These are phyloP conservation scores for Eptatretus atami DNA, from an alignment of 2,797 vertebrate species.

Conservation along the genomic window DNA sequence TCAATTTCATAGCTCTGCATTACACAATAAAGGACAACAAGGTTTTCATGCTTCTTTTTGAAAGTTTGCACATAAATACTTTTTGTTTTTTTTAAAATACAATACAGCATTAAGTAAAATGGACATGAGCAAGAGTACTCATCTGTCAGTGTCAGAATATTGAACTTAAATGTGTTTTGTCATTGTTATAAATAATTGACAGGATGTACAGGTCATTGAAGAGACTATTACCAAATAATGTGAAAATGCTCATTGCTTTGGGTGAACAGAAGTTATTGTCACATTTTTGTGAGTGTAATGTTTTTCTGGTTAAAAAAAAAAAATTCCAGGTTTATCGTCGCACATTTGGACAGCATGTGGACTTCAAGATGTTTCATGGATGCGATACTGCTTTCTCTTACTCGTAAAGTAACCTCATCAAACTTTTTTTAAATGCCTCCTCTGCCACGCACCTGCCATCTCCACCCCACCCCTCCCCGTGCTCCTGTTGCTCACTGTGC, in stretches of 20 bases:
- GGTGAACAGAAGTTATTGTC: not conserved
- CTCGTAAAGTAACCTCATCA: conserved; percentile 28
- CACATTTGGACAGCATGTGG: conserved; percentile 70
- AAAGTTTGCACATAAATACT: not conserved
- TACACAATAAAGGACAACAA: conserved; percentile 74
- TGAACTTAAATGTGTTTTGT: no score
- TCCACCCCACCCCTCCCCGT: not conserved
- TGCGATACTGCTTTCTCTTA: conserved; percentile 61
- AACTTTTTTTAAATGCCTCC: conserved; percentile 10
- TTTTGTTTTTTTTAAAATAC: no score
- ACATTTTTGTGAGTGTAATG: conserved; percentile 9
- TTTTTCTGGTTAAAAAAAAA: no score
- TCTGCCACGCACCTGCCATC: no score
- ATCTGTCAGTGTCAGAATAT: no score
- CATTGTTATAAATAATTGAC: no score
- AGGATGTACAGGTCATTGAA: not conserved
- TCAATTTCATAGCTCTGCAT: conserved; percentile 80
- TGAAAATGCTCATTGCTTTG: not conserved
- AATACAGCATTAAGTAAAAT: no score
- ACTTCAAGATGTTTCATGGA: conserved; percentile 95
- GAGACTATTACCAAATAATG: not conserved
- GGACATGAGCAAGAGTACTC: not conserved
- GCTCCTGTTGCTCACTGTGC: no score
- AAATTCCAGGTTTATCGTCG: conserved; percentile 44
- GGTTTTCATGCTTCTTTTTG: conserved; percentile 17